phyloP scores from a whole-genome alignment of 2,113 vertebrate species.

The Cheirogaleus medius region DNA sequence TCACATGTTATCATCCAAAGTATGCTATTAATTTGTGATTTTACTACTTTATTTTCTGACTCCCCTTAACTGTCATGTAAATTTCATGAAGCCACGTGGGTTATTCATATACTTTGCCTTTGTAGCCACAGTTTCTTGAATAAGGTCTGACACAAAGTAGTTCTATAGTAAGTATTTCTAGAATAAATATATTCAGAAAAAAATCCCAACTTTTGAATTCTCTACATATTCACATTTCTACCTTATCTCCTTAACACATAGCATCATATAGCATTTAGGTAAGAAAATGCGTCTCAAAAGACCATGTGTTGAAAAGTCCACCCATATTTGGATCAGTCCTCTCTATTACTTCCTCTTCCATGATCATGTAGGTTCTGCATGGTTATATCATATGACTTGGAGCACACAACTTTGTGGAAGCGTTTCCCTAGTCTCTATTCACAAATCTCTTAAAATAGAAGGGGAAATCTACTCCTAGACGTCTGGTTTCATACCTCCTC shows the following conservation, averaged over 20 bases:
- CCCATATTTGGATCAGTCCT: neutral
- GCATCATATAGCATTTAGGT: neutral
- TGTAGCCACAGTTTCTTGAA: neutral
- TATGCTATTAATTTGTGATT: neutral
- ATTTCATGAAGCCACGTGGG: neutral
- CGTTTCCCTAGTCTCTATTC: neutral
- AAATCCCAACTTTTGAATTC: neutral
- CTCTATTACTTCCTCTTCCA: neutral
- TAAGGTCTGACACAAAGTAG: neutral
- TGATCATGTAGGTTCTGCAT: neutral
- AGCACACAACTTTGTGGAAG: neutral
- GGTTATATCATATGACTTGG: neutral
- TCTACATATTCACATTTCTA: neutral
- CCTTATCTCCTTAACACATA: neutral
- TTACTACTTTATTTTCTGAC: neutral
- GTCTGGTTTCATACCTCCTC: neutral
- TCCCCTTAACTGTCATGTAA: neutral
- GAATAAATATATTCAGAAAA: neutral
- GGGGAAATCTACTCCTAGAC: neutral
- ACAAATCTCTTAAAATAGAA: neutral
- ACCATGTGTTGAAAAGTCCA: neutral
- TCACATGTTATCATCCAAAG: neutral
- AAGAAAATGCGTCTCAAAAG: neutral
- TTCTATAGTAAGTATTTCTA: neutral
- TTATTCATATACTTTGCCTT: neutral